Base-by-base conservation (phyloP, 30 jellyfish, hydroid and myxozoan species). In the Cassiopea xamachana region DNA sequence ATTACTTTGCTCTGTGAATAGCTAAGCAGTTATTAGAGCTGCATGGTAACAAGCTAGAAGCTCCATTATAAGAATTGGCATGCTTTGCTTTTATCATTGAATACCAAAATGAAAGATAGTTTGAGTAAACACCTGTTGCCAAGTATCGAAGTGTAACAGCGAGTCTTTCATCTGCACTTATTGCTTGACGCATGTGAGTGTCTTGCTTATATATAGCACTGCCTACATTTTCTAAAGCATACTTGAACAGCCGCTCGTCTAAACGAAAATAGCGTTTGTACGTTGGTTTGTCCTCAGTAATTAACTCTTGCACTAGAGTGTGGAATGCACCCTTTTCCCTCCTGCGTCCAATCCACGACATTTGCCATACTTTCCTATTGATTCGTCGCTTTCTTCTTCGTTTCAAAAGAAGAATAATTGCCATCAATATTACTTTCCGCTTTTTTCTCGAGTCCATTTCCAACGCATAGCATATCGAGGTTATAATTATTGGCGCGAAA, bases 61-160 rank as follows among this genome's bases (percentile, higher is more conserved):
- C 43, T 71, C 44, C 4, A 55, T 10, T 55, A 55, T 55, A 55
- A 55, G 12, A 55, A 6, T 55, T 55, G 64, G 64, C 61, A 43
- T 5, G 43, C 39, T 48, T 47, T 43, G 49, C 59, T 7, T 43
- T 1, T 48, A 7, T 7, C 71, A 43, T 47, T 77, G 12, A 7
- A 15, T 43, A 50, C 71, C 5, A 77, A 39, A 46, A 9, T 48
- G 45, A 17, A 15, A 77, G 27, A 47, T 14, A 43, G 71, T 77
- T 39, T 12, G 45, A 14, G 7, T 7, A 47, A 43, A 5, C 58
- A 13, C 49, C 86, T 64, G 39, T 60, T 77, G 59, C 70, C 86
- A 55, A 55, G 12, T 77, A 77, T 77, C 86, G 86, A 17, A 80
- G 80, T 59, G 89, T 80, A 78, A 80, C 62, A n/a, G 89, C 7